Evolutionary conservation across 2,113 vertebrate genomes (phyloP).

Genomic region (Phainopepla nitens): DNA sequence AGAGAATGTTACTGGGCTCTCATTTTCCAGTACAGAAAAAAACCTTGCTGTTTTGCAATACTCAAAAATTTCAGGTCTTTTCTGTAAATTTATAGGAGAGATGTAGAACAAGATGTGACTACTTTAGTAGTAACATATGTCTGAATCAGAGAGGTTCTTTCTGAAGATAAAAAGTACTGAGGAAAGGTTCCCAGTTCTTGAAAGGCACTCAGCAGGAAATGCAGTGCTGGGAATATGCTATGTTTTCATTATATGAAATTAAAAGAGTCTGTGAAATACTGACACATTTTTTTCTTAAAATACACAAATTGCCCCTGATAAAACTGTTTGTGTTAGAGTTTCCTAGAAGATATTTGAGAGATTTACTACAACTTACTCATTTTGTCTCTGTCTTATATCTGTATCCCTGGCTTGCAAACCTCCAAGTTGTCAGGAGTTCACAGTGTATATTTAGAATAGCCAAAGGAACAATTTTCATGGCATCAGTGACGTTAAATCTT

Average conservation of each 20-base stretch:
- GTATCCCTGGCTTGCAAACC: neutral
- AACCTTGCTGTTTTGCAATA: neutral
- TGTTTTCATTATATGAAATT: neutral
- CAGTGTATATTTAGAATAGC: neutral
- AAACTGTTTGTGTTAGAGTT: neutral
- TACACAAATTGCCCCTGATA: neutral
- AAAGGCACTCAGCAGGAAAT: neutral
- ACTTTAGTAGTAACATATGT: neutral
- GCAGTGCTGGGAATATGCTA: neutral
- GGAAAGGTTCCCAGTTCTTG: neutral
- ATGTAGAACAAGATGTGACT: neutral
- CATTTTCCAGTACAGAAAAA: conserved; percentile 10
- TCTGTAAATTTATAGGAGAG: neutral
- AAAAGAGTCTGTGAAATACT: neutral
- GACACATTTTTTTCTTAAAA: neutral
- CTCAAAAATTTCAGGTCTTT: neutral
- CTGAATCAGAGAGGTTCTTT: neutral
- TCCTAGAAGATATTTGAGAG: neutral
- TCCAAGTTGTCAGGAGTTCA: neutral
- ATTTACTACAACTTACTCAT: neutral
- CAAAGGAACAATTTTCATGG: neutral
- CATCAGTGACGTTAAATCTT: neutral
- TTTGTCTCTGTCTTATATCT: neutral
- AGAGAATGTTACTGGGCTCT: neutral
- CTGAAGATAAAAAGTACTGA: neutral